Percentiles rank a stretch among this genome's conserved stretches.
phyloP scores from a whole-genome alignment of 2,797 vertebrate genomes.

The Sebastes nivosus region DNA sequence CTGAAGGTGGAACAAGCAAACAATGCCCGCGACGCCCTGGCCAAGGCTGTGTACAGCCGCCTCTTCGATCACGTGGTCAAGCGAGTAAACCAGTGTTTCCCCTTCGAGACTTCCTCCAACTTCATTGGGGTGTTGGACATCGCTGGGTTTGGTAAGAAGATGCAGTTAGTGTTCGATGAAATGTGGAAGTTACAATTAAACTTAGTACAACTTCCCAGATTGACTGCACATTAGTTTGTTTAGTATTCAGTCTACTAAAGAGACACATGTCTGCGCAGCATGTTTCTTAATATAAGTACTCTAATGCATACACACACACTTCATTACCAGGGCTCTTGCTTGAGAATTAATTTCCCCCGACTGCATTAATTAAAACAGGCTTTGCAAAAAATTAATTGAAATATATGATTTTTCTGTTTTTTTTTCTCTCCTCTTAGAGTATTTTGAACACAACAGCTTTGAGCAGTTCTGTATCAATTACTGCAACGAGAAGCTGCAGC shows the following conservation, averaged over 20 bases:
- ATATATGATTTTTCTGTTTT: slow-evolving; percentile 14
- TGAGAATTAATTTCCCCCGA: slow-evolving; percentile 36
- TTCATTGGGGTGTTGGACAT: slow-evolving; percentile 99
- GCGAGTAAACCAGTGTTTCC: slow-evolving; percentile 97
- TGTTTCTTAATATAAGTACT: slow-evolving; percentile 23
- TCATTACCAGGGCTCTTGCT: slow-evolving; percentile 31
- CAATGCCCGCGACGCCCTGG: slow-evolving; percentile 95
- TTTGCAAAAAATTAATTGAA: slow-evolving; percentile 56
- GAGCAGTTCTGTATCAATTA: slow-evolving; percentile 99
- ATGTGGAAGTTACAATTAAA: not conserved
- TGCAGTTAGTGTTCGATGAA: not conserved
- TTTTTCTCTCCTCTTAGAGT: slow-evolving; percentile 82
- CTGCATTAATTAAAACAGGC: slow-evolving; percentile 45
- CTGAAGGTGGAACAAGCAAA: slow-evolving; percentile 99
- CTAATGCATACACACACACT: slow-evolving; percentile 29
- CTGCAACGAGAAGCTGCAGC: slow-evolving; percentile 99
- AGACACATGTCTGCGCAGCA: slow-evolving; percentile 16
- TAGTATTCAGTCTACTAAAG: not conserved
- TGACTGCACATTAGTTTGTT: not conserved
- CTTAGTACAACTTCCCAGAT: not conserved
- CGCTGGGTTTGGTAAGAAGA: slow-evolving; percentile 93
- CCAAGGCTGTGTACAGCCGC: slow-evolving; percentile 96
- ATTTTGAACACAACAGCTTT: slow-evolving; percentile 99
- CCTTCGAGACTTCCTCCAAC: slow-evolving; percentile 91
- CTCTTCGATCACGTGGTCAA: slow-evolving; percentile 99